Evolutionary conservation across 2,888 invertebrate species (phyloP).

Genomic region (Gryllus longicercus): DNA sequence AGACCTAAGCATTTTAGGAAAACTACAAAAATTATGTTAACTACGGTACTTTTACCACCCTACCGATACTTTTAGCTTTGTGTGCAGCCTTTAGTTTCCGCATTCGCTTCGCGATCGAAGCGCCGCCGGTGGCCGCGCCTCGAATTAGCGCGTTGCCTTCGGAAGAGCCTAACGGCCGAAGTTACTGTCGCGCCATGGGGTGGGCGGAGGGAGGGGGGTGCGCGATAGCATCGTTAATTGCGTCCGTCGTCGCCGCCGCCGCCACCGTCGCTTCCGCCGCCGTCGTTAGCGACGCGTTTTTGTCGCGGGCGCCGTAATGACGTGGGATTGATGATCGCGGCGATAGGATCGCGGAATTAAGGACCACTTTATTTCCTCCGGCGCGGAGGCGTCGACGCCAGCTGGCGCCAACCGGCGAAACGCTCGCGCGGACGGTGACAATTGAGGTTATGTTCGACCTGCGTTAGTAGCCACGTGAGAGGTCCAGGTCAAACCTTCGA

Average conservation of each 20-base stretch:
- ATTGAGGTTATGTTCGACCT: too few species aligned
- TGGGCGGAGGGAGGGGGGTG: neutral
- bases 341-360: slow-evolving; percentile 17
- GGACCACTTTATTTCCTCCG: slow-evolving; percentile 1
- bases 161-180: neutral
- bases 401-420: neutral
- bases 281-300: slow-evolving; percentile 6
- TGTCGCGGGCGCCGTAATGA: neutral
- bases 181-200: neutral
- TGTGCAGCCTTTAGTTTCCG: too few species aligned
- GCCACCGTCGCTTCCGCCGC: neutral
- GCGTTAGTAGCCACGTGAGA: too few species aligned
- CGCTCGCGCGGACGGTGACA: too few species aligned
- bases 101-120: too few species aligned
- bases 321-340: neutral
- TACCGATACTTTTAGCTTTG: too few species aligned
- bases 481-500: too few species aligned
- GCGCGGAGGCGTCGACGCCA: neutral
- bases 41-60: too few species aligned
- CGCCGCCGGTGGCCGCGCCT: too few species aligned
- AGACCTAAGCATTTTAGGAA: too few species aligned
- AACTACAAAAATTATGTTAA: too few species aligned
- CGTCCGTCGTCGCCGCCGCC: neutral
- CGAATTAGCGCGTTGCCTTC: neutral
- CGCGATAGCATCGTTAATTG: slow-evolving; percentile 8